Conservation (phyloP, 35 echinoderm and acorn worm genomes). For the Lytechinus variegatus region DNA sequence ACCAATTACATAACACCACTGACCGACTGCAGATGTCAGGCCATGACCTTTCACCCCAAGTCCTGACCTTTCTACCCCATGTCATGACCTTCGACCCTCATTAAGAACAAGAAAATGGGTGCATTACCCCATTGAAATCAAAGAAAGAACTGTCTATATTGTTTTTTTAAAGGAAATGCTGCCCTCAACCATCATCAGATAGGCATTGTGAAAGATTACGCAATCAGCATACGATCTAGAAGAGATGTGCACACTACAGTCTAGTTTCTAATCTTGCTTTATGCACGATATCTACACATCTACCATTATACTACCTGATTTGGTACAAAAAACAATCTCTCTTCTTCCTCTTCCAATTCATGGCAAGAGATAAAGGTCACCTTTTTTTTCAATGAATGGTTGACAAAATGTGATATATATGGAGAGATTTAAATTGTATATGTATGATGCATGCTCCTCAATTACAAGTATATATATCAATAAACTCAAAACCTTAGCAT, state of each 20-base stretch:
- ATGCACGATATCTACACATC: neutral
- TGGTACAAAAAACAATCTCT: neutral
- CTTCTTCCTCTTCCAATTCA: neutral
- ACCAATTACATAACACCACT: neutral
- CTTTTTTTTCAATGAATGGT: neutral
- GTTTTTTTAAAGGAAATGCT: neutral
- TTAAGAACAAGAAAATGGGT: neutral
- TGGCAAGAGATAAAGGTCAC: neutral
- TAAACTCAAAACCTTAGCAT: neutral
- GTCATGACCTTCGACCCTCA: too few relatives aligned
- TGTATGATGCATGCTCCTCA: neutral
- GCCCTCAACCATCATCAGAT: neutral
- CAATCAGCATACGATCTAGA: constrained; percentile 11
- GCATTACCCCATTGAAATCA: neutral
- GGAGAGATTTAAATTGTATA: neutral
- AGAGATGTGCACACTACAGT: neutral
- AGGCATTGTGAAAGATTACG: neutral
- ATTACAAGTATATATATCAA: neutral
- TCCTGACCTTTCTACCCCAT: too few relatives aligned
- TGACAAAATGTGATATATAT: neutral
- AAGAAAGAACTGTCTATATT: neutral
- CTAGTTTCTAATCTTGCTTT: neutral
- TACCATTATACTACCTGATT: neutral
- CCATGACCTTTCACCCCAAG: too few relatives aligned
- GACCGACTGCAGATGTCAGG: neutral